phyloP scores from a whole-genome alignment of 1,140 invertebrate genomes.

The Globodera ellingtonae region DNA sequence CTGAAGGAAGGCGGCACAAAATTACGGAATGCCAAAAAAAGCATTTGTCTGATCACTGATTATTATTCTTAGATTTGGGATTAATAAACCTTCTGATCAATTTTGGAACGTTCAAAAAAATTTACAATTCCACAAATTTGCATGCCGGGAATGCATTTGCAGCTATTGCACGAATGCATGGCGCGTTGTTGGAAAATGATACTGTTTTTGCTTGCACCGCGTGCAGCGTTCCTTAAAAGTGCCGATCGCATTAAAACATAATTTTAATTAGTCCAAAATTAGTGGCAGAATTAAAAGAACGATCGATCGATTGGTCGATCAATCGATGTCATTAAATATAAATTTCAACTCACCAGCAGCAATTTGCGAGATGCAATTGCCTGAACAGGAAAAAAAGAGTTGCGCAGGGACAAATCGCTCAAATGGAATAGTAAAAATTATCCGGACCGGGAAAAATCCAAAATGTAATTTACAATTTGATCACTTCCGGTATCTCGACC shows the following conservation, averaged over 20 bases:
- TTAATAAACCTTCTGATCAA: too few relatives aligned
- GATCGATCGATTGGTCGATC: too few relatives aligned
- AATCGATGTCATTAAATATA: too few relatives aligned
- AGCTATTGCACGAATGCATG: slow-evolving; percentile 24
- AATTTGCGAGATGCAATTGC: slow-evolving; percentile 38
- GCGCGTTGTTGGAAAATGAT: slow-evolving; percentile 31
- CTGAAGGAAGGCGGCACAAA: slow-evolving; percentile 19
- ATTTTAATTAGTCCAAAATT: too few relatives aligned
- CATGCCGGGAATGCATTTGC: slow-evolving; percentile 35
- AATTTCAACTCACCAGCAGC: neutral
- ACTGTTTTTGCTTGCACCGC: slow-evolving; percentile 29
- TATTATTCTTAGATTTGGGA: slow-evolving; percentile 1
- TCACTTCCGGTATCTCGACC: too few relatives aligned
- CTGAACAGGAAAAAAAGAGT: slow-evolving; percentile 18
- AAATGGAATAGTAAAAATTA: too few relatives aligned
- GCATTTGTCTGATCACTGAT: neutral
- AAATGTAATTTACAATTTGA: too few relatives aligned
- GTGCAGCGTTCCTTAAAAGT: slow-evolving; percentile 2
- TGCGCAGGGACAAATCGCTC: neutral
- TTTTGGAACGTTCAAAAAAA: neutral
- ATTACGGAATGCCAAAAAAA: slow-evolving; percentile 8
- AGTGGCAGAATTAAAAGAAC: too few relatives aligned
- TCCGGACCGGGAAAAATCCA: too few relatives aligned
- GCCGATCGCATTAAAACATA: too few relatives aligned
- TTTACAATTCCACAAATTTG: slow-evolving; percentile 42